Evolutionary conservation across 2,797 vertebrate species (phyloP).

Genomic region (Acanthurus leucopareius): DNA sequence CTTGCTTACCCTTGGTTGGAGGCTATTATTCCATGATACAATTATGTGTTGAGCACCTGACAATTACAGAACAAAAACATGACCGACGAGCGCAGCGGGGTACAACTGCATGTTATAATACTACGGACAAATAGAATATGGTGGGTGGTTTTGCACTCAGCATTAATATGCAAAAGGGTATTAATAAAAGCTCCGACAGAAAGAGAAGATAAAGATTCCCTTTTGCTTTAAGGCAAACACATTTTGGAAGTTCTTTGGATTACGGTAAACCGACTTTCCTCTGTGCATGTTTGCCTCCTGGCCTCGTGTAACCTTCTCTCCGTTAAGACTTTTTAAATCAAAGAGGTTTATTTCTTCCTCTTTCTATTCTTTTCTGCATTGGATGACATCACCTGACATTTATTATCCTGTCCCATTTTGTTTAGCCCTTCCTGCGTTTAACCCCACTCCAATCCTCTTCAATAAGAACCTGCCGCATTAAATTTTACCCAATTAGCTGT

Average conservation of each 20-base stretch:
- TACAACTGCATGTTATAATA: constrained; percentile 62
- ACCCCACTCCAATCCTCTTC: constrained; percentile 53
- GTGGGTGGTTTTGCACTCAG: constrained; percentile 59
- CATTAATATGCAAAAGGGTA: constrained; percentile 65
- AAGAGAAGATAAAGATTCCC: constrained; percentile 30
- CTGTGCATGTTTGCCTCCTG: constrained; percentile 45
- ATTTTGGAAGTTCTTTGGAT: constrained; percentile 44
- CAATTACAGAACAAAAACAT: constrained; percentile 77
- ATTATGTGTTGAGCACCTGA: constrained; percentile 78
- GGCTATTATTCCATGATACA: constrained; percentile 70
- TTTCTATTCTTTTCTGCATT: constrained; percentile 35
- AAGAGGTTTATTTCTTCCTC: constrained; percentile 47
- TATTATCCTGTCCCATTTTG: constrained; percentile 66
- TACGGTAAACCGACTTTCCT: constrained; percentile 52
- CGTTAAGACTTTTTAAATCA: constrained; percentile 51
- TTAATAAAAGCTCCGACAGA: constrained; percentile 61
- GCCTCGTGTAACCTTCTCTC: constrained; percentile 50
- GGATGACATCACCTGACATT: constrained; percentile 79
- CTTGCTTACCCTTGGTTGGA: constrained; percentile 58
- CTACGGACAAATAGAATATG: constrained; percentile 66
- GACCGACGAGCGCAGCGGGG: constrained; percentile 68
- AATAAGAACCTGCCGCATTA: constrained; percentile 78
- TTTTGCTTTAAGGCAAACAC: constrained; percentile 36
- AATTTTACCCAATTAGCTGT: constrained; percentile 80
- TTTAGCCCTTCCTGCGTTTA: constrained; percentile 48